Conservation (phyloP, 2,113 vertebrate genomes). For the Acanthochromis polyacanthus region DNA sequence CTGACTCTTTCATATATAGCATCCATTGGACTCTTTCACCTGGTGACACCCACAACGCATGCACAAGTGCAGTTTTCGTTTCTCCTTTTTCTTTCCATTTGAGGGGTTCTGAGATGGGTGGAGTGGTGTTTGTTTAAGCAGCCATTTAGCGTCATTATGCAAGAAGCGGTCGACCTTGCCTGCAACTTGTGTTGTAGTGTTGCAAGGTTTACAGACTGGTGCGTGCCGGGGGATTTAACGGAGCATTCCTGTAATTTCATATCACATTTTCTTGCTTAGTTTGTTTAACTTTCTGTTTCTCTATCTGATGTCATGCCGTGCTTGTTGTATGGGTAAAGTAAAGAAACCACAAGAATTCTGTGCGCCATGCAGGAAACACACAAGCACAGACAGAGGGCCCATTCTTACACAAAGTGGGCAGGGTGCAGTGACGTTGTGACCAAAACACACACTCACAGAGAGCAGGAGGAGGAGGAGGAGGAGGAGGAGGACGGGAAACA, state of each 20-base stretch:
- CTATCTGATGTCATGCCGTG: conserved; percentile 64
- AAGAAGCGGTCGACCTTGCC: conserved; percentile 10
- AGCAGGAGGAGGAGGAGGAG: conserved; percentile 34
- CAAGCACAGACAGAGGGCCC: conserved; percentile 79
- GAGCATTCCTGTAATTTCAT: conserved; percentile 7
- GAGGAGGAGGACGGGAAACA: conserved; percentile 62
- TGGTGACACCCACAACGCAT: not conserved
- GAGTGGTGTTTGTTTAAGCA: conserved; percentile 12
- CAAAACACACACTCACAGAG: conserved; percentile 61
- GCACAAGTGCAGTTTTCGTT: conserved; percentile 18
- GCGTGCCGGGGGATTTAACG: not conserved
- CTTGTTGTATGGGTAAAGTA: conserved; percentile 61
- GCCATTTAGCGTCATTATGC: conserved; percentile 34
- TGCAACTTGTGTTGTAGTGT: conserved; percentile 29
- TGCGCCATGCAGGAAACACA: conserved; percentile 62
- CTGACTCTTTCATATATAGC: conserved; percentile 7
- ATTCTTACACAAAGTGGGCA: conserved; percentile 81
- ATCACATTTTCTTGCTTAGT: conserved; percentile 10
- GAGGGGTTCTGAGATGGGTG: conserved; percentile 28
- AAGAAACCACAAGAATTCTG: conserved; percentile 74
- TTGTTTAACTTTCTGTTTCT: conserved; percentile 17
- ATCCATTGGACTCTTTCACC: conserved; percentile 21
- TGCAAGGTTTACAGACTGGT: conserved; percentile 18
- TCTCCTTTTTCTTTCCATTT: conserved; percentile 27
- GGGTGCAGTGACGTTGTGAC: conserved; percentile 71